Evolutionary conservation across 2,113 vertebrate species (phyloP).

Genomic region (Isurus oxyrinchus): DNA sequence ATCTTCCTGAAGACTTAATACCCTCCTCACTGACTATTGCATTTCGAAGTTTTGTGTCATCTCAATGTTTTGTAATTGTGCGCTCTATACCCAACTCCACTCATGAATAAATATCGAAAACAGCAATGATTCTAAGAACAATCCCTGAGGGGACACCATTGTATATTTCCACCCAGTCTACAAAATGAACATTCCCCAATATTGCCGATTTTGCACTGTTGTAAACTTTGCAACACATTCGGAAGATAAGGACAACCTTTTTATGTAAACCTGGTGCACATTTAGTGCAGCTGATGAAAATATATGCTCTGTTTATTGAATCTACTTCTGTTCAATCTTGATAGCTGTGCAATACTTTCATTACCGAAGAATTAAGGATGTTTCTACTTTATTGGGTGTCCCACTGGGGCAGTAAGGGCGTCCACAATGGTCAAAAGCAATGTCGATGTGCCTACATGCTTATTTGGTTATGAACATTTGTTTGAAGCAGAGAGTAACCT

Average conservation of each 20-base stretch:
- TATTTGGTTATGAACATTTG: background rate
- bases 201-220: background rate
- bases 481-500: background rate
- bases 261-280: background rate
- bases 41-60: too few species aligned
- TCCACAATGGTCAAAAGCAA: background rate
- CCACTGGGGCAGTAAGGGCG: too few species aligned
- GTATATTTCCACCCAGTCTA: background rate
- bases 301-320: background rate
- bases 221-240: background rate
- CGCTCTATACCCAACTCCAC: background rate
- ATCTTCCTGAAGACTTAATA: background rate
- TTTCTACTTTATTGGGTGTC: background rate
- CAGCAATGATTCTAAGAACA: background rate
- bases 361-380: background rate
- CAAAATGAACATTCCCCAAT: background rate
- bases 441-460: background rate
- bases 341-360: background rate
- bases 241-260: background rate
- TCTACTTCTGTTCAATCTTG: background rate
- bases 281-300: background rate
- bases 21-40: background rate
- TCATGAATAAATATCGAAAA: background rate
- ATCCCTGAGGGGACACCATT: background rate
- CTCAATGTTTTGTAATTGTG: too few species aligned